Percentiles rank a stretch among this genome's conserved stretches.
phyloP scores from a whole-genome alignment of 2,888 invertebrate species.

The Timandra comae region DNA sequence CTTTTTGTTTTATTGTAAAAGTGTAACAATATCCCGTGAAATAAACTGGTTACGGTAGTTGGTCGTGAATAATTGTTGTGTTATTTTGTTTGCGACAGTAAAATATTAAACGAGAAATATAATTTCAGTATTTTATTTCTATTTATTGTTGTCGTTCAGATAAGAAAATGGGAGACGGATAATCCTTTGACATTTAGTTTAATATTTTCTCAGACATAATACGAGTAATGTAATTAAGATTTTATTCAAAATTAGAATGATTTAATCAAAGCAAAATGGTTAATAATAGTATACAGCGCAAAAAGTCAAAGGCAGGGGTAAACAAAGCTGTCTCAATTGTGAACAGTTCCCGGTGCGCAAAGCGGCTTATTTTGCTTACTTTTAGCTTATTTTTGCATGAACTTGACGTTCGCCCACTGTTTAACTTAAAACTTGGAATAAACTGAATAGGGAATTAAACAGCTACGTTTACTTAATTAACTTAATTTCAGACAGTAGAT shows the following conservation, averaged over 20 bases:
- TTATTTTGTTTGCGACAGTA: no score
- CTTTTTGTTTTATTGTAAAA: constrained; percentile 38
- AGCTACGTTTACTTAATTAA: constrained; percentile 14
- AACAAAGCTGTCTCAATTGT: constrained; percentile 50
- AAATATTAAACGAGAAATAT: no score
- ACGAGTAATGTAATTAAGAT: no score
- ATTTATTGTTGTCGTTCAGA: no score
- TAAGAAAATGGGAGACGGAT: no score
- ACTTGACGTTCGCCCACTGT: constrained; percentile 22
- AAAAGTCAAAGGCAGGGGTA: constrained; percentile 26
- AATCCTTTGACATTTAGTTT: no score
- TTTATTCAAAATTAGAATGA: no score
- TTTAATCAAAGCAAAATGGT: no score
- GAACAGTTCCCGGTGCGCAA: constrained; percentile 39
- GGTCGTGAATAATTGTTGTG: constrained; percentile 16
- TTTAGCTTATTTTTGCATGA: constrained; percentile 29
- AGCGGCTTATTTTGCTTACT: constrained; percentile 43
- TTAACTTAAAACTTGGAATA: constrained; percentile 21
- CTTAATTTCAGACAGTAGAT: constrained; percentile 1
- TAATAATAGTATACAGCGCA: no score
- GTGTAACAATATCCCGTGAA: constrained; percentile 14
- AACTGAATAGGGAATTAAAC: constrained; percentile 9
- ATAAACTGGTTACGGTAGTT: constrained; percentile 10
- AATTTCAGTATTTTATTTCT: no score
- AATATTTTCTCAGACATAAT: no score